Evolutionary conservation across 2,888 invertebrate species (phyloP).

Genomic region (Molanna angustata): DNA sequence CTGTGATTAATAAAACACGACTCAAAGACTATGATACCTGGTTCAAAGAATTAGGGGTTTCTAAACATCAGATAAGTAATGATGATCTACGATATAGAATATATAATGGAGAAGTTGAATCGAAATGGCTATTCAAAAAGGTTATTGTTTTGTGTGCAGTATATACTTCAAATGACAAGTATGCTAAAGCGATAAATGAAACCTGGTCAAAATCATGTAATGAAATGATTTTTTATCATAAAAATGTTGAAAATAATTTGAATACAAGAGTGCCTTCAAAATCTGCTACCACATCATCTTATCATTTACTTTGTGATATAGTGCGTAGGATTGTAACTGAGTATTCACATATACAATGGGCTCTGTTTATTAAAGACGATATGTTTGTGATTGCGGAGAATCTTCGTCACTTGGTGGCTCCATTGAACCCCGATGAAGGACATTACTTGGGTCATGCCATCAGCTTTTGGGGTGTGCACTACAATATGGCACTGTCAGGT

Average conservation of each 20-base stretch:
- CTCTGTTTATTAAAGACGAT: constrained; percentile 54
- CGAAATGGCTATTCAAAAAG: constrained; percentile 38
- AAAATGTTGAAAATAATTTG: constrained; percentile 11
- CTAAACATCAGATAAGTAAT: constrained; percentile 17
- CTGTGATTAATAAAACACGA: neutral
- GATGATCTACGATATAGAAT: constrained; percentile 23
- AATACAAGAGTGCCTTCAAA: constrained; percentile 6
- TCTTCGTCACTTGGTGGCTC: constrained; percentile 50
- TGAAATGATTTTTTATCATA: constrained; percentile 38
- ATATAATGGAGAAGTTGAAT: constrained; percentile 32
- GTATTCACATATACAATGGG: constrained; percentile 44
- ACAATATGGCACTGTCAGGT: constrained; percentile 56
- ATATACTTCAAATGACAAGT: constrained; percentile 44
- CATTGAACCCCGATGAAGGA: constrained; percentile 42
- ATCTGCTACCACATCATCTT: constrained; percentile 41
- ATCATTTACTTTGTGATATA: constrained; percentile 46
- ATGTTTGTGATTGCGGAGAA: constrained; percentile 57
- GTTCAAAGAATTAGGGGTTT: constrained; percentile 34
- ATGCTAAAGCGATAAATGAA: constrained; percentile 41
- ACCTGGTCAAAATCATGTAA: constrained; percentile 47
- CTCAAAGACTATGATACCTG: constrained; percentile 34
- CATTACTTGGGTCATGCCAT: constrained; percentile 57
- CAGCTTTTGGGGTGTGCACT: constrained; percentile 52
- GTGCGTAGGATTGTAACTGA: constrained; percentile 40
- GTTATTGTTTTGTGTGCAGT: constrained; percentile 49